A percentile compares a stretch with the other conserved stretches of the same genome.
These are phyloP conservation scores for Leucophenga montana DNA, from an alignment of 2,888 invertebrate genomes.

Conservation along the genomic window DNA sequence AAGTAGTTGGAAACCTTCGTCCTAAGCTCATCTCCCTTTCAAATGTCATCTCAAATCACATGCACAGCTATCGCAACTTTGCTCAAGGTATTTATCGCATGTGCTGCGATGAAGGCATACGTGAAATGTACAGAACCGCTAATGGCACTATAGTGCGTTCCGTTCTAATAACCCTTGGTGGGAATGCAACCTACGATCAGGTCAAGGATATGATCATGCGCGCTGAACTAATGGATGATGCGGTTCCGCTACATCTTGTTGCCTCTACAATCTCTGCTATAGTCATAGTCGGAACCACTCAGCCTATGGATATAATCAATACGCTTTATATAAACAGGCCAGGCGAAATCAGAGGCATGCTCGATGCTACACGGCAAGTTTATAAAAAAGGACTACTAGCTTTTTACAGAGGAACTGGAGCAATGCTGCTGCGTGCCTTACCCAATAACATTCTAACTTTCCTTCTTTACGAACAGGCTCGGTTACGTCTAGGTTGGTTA, in stretches of 20 bases:
- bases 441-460: constrained; percentile 8
- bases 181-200: constrained; percentile 11
- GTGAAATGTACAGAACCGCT: neutral
- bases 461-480: constrained; percentile 11
- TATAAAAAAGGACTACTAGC: neutral
- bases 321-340: constrained; percentile 3
- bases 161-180: neutral
- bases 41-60: too few relatives aligned
- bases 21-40: too few relatives aligned
- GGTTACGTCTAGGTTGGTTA: constrained; percentile 12
- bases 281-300: neutral
- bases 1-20: too few relatives aligned
- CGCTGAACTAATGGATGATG: neutral
- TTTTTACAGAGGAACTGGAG: neutral
- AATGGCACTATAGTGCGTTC: neutral
- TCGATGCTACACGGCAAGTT: neutral
- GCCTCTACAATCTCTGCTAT: neutral
- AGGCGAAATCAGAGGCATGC: neutral
- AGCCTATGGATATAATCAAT: neutral
- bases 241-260: neutral
- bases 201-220: neutral
- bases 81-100: neutral
- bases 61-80: neutral
- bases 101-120: neutral
- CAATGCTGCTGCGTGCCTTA: neutral